These are phyloP conservation scores for Origma solitaria DNA, from an alignment of 2,113 vertebrate species.

Conservation along the genomic window DNA sequence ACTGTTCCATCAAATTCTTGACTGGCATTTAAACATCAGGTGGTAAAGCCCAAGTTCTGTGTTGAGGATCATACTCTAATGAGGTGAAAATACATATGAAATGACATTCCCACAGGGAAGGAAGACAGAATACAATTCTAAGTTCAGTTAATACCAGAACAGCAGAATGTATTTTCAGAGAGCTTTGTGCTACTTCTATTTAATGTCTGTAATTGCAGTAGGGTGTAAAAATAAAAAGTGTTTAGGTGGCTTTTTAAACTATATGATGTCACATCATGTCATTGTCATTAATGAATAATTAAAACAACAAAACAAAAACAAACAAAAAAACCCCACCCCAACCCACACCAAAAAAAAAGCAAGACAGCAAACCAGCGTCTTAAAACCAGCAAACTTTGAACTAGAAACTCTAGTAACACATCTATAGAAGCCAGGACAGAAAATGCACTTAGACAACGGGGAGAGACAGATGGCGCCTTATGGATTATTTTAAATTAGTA, in stretches of 20 bases:
- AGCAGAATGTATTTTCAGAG: not conserved
- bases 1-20: not conserved
- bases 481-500: not conserved
- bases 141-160: not conserved
- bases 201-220: not conserved
- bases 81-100: not conserved
- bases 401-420: not conserved
- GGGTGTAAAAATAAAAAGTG: not conserved
- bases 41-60: not conserved
- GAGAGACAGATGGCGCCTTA: not conserved
- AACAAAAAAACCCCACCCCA: not conserved
- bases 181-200: not conserved
- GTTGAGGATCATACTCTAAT: not conserved
- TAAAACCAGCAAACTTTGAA: not conserved
- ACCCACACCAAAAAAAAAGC: not conserved
- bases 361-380: not conserved
- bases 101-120: not conserved
- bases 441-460: not conserved
- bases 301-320: not conserved
- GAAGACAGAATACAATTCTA: not conserved
- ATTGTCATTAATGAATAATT: not conserved
- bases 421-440: not conserved
- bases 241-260: not conserved
- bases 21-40: not conserved
- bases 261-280: not conserved